Conservation (phyloP, 2,797 vertebrate species). For the Moxostoma hubbsi region DNA sequence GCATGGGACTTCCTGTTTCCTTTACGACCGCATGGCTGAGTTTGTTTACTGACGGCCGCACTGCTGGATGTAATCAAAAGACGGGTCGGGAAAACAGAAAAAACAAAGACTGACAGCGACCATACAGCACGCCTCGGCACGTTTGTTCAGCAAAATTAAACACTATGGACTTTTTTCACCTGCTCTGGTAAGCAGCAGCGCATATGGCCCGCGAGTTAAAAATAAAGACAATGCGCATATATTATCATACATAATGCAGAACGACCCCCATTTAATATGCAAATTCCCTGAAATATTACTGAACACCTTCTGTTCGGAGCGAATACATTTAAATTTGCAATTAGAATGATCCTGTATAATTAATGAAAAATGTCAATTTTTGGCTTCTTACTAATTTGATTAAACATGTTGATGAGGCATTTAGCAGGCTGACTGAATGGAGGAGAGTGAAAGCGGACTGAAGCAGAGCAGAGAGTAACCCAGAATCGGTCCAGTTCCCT, state of each 20-base stretch:
- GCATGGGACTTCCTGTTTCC: constrained; percentile 58
- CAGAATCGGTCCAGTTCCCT: constrained; percentile 43
- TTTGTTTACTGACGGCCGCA: constrained; percentile 57
- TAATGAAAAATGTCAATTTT: constrained; percentile 97
- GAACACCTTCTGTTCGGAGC: constrained; percentile 94
- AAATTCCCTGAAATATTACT: constrained; percentile 93
- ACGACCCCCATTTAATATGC: constrained; percentile 95
- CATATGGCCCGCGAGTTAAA: constrained; percentile 90
- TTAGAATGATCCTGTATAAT: constrained; percentile 98
- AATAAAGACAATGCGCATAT: constrained; percentile 93
- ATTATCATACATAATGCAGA: constrained; percentile 91
- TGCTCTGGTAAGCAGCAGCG: constrained; percentile 80
- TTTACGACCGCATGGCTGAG: background rate
- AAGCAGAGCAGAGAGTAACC: constrained; percentile 26
- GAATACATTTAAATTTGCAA: constrained; percentile 97
- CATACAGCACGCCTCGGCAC: constrained; percentile 63
- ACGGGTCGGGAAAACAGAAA: constrained; percentile 41
- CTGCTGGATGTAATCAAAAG: constrained; percentile 66
- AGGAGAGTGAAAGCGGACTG: constrained; percentile 53
- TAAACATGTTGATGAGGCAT: constrained; percentile 94
- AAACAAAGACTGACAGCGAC: constrained; percentile 69
- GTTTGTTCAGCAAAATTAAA: constrained; percentile 79
- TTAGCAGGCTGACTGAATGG: constrained; percentile 78
- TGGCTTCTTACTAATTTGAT: constrained; percentile 94
- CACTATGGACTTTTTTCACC: constrained; percentile 80